phyloP scores from a whole-genome alignment of 2,888 invertebrate species.

The Gryllus longicercus region DNA sequence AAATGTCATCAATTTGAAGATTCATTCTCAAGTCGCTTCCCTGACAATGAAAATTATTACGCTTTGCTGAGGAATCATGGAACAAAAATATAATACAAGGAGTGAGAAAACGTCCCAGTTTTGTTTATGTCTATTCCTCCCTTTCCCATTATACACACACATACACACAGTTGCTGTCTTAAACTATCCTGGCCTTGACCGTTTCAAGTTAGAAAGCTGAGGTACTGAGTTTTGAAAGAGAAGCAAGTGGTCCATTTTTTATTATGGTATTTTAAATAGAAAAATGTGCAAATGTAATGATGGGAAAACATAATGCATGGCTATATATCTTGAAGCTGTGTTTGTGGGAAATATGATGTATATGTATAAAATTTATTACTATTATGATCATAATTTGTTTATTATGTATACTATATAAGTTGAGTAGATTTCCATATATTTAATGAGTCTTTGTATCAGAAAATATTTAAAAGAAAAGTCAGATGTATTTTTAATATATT shows the following conservation, averaged over 20 bases:
- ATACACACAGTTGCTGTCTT: background rate
- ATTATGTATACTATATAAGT: conserved; percentile 26
- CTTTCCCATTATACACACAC: background rate
- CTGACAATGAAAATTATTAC: conserved; percentile 7
- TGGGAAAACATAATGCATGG: background rate
- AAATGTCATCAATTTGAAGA: background rate
- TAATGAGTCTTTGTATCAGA: conserved; percentile 28
- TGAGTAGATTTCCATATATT: conserved; percentile 18
- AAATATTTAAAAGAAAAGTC: conserved; percentile 20
- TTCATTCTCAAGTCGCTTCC: background rate
- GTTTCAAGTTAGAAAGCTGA: background rate
- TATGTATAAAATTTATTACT: conserved; percentile 17
- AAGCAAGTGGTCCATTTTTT: conserved; percentile 1
- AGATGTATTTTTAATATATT: conserved; percentile 25
- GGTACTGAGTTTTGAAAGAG: conserved; percentile 9
- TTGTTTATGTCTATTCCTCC: background rate
- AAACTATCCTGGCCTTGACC: background rate
- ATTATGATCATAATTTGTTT: conserved; percentile 24
- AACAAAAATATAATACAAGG: background rate
- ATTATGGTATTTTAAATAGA: conserved; percentile 9
- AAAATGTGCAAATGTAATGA: background rate
- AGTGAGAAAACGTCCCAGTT: background rate
- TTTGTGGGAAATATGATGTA: background rate
- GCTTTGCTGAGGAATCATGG: background rate
- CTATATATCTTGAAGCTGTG: background rate